Evolutionary conservation across 2,113 vertebrate genomes (phyloP).

Genomic region (Phylloscopus whistleri): DNA sequence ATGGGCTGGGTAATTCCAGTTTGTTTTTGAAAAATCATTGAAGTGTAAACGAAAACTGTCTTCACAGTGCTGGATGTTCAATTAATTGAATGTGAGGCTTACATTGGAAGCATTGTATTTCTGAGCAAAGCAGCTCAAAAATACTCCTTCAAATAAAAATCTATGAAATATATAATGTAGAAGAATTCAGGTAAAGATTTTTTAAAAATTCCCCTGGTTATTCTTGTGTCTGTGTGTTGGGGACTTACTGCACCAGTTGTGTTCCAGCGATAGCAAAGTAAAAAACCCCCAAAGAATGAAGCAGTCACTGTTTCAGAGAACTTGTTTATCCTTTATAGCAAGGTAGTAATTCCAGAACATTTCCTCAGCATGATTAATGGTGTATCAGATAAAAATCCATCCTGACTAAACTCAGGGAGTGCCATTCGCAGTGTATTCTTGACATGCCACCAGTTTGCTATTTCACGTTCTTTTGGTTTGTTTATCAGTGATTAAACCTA

Average conservation of each 20-base stretch:
- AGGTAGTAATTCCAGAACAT: neutral
- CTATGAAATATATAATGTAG: neutral
- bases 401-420: neutral
- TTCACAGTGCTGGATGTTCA: neutral
- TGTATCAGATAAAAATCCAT: neutral
- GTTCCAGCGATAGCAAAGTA: fast-evolving
- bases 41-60: neutral
- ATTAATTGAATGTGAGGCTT: neutral
- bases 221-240: neutral
- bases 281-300: neutral
- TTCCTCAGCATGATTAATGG: neutral
- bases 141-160: neutral
- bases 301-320: neutral
- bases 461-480: neutral
- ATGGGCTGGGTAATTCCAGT: neutral
- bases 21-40: neutral
- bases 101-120: neutral
- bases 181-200: neutral
- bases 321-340: neutral
- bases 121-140: neutral
- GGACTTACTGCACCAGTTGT: neutral
- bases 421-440: neutral
- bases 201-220: neutral
- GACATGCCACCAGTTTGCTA: neutral
- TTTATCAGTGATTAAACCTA: neutral